Evolutionary conservation across 2,113 vertebrate genomes (phyloP).

Genomic region (Calonectris borealis): DNA sequence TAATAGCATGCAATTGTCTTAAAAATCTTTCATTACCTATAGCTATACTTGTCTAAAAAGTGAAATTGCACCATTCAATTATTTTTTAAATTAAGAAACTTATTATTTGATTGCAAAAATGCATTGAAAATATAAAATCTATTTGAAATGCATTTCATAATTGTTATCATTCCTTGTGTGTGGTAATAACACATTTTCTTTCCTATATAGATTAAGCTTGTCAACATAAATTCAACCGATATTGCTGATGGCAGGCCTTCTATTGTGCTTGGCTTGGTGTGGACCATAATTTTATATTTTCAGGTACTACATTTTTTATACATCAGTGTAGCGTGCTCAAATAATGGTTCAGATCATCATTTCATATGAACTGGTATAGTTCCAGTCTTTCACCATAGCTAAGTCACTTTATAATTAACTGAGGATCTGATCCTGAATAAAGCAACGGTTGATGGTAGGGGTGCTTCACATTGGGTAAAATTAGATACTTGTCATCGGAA

Average conservation of each 20-base stretch:
- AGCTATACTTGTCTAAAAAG: not conserved
- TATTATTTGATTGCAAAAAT: not conserved
- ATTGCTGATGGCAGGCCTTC: constrained; percentile 95
- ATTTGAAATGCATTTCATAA: not conserved
- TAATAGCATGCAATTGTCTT: not conserved
- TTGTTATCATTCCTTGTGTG: not conserved
- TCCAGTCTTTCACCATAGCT: not conserved
- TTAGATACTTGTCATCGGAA: not conserved
- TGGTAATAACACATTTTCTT: constrained; percentile 5
- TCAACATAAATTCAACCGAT: constrained; percentile 98
- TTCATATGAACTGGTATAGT: not conserved
- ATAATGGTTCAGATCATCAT: not conserved
- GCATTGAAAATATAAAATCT: not conserved
- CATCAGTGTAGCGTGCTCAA: not conserved
- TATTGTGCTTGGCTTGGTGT: constrained; percentile 93
- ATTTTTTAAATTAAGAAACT: not conserved
- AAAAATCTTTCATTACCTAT: not conserved
- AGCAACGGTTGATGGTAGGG: not conserved
- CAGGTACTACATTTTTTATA: constrained; percentile 78
- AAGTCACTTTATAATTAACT: not conserved
- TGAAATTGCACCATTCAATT: not conserved
- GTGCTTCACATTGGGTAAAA: not conserved
- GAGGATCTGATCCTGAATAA: not conserved
- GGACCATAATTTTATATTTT: constrained; percentile 98
- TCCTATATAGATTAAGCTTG: constrained; percentile 89